Base-by-base conservation (phyloP, 2,888 invertebrate genomes). In the Eristalis arbustorum region DNA sequence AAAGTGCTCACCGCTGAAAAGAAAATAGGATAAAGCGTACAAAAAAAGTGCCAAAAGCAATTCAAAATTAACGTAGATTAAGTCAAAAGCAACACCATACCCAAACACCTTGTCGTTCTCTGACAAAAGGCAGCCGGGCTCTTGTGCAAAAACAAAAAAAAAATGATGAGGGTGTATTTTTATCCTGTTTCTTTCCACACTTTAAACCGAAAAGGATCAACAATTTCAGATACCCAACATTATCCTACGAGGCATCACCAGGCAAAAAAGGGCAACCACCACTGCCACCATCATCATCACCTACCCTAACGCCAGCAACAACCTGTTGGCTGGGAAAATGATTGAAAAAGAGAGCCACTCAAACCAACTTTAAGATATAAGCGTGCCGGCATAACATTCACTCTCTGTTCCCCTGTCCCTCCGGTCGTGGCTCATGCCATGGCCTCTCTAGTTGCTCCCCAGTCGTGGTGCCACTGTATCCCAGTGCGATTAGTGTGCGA, bases 321-420 rank as follows among this genome's bases (percentile, higher is more conserved):
- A 87, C 87, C 83, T 87, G 87, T 87, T 87, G n/a, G 75, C 78
- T 75, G 57, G 72, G 40, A 64, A 78, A 74, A 83, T 74, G 79
- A 74, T 85, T 83, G 49, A 74, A 87, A 83, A 79, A 64, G 87
- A 75, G 75, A 83, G 62, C 67, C 59, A 59, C 73, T 81, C 73
- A 81, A 56, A 72, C 83, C 74, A 42, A 18, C 37, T 69, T 37
- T 69, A 75, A 83, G 78, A 66, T n/a, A 74, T 78, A 87, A 87
- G 87, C 83, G 83, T 87, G 87, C 87, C 87, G 75, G 78, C 49
- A 82, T 72, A 77, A 42, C 40, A 74, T 79, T 75, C 71, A 75
- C 62, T 77, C 61, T 59, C 69, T 73, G 81, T 49, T 6, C 49
- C 18, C 18, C 49, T 10, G 3, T 59, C 13, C 25, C 25, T 14